These are phyloP conservation scores for Thumatha senex DNA, from an alignment of 2,888 invertebrate genomes.

Conservation along the genomic window DNA sequence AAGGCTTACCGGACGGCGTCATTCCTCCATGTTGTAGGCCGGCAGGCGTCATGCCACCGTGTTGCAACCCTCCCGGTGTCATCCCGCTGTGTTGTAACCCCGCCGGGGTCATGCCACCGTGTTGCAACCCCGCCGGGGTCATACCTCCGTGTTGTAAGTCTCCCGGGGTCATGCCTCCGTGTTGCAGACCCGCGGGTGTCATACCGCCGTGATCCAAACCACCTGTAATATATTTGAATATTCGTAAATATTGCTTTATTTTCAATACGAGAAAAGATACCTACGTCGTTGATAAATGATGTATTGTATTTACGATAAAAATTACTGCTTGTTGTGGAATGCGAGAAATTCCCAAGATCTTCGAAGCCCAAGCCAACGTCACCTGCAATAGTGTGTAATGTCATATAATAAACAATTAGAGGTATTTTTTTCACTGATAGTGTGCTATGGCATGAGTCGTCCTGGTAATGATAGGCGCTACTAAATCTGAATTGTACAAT, in stretches of 20 bases:
- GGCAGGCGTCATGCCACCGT: conserved; percentile 66
- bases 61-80: conserved; percentile 42
- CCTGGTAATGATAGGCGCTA: no score
- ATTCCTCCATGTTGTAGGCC: conserved; percentile 65
- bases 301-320: neutral
- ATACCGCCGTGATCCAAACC: conserved; percentile 55
- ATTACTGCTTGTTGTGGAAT: no score
- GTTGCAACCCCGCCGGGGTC: conserved; percentile 60
- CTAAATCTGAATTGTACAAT: no score
- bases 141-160: conserved; percentile 53
- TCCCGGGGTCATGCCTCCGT: conserved; percentile 66
- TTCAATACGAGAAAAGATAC: neutral
- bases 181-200: conserved; percentile 42
- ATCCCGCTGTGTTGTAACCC: conserved; percentile 56
- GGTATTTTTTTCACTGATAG: no score
- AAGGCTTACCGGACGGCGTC: conserved; percentile 41
- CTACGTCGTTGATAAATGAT: no score
- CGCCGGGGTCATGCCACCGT: conserved; percentile 68
- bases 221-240: conserved; percentile 25
- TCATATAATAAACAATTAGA: no score
- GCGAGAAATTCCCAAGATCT: no score
- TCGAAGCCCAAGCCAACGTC: no score
- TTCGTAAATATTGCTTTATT: conserved; percentile 4
- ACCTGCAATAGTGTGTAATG: no score
- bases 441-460: no score